Evolutionary conservation across 2,797 vertebrate species (phyloP).

Genomic region (Amblyopsis hoosieri): DNA sequence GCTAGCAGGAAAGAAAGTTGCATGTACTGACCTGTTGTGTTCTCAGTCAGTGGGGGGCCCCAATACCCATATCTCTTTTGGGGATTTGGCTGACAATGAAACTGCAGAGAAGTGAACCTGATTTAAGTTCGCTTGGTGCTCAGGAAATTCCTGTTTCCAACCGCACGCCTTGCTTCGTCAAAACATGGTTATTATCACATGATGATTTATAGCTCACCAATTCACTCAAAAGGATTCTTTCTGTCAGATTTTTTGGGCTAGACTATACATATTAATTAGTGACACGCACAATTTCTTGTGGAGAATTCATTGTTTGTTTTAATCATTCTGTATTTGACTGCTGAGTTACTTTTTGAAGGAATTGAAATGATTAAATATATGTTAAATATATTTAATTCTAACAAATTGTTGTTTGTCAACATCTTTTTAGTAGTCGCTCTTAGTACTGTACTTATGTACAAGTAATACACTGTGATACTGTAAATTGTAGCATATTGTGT

Average conservation of each 20-base stretch:
- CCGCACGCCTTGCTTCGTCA: conserved; percentile 38
- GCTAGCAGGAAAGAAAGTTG: conserved; percentile 27
- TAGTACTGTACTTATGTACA: too few species aligned
- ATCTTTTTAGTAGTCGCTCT: too few species aligned
- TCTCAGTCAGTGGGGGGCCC: conserved; percentile 25
- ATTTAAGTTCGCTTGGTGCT: conserved; percentile 58
- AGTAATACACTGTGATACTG: too few species aligned
- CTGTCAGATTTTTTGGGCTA: conserved; percentile 45
- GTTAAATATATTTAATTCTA: not conserved
- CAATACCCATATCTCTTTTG: conserved; percentile 25
- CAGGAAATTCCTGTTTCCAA: conserved; percentile 62
- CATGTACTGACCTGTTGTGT: conserved; percentile 54
- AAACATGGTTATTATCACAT: conserved; percentile 60
- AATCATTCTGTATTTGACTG: conserved; percentile 1
- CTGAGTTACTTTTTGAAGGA: not conserved
- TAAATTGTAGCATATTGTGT: too few species aligned
- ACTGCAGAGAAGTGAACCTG: conserved; percentile 60
- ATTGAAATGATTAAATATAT: too few species aligned
- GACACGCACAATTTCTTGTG: conserved; percentile 33
- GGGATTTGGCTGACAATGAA: conserved; percentile 58
- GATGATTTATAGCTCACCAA: conserved; percentile 59
- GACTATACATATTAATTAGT: conserved; percentile 37
- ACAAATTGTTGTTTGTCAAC: conserved; percentile 3
- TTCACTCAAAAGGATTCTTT: conserved; percentile 26
- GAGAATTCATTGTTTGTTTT: conserved; percentile 8